phyloP scores from a whole-genome alignment of 2,888 invertebrate genomes.

The Andrena trimmerana region DNA sequence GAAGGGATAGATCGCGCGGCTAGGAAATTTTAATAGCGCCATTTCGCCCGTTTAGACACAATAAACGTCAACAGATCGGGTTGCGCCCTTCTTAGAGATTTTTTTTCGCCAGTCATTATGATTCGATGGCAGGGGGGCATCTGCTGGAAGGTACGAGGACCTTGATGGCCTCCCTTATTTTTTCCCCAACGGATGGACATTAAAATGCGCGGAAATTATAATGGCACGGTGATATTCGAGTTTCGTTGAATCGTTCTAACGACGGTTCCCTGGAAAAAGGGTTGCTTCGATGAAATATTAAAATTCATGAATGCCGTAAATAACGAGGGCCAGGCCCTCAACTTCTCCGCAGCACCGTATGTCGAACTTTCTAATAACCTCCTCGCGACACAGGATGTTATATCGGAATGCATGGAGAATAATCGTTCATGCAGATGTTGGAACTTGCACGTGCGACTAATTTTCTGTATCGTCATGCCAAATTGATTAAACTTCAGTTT shows the following conservation, averaged over 20 bases:
- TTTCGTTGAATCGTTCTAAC: slow-evolving; percentile 71
- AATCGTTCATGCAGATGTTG: slow-evolving; percentile 57
- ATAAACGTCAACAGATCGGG: slow-evolving; percentile 83
- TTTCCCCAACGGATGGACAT: slow-evolving; percentile 59
- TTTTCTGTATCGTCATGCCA: slow-evolving; percentile 17
- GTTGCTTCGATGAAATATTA: slow-evolving; percentile 75
- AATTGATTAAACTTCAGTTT: background rate
- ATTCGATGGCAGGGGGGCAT: slow-evolving; percentile 68
- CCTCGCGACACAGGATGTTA: background rate
- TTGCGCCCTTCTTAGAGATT: slow-evolving; percentile 76
- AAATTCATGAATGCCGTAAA: slow-evolving; percentile 77
- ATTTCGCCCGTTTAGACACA: slow-evolving; percentile 81
- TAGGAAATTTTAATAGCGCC: slow-evolving; percentile 80
- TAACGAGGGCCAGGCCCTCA: slow-evolving; percentile 21
- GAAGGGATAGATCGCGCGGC: slow-evolving; percentile 52
- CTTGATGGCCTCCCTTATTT: slow-evolving; percentile 44
- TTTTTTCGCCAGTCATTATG: slow-evolving; percentile 81
- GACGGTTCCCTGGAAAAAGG: slow-evolving; percentile 64
- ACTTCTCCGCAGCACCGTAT: slow-evolving; percentile 21
- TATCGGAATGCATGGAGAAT: slow-evolving; percentile 28
- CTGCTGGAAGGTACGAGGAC: slow-evolving; percentile 62
- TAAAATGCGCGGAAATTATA: slow-evolving; percentile 74
- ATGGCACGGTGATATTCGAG: slow-evolving; percentile 74
- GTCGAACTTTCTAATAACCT: slow-evolving; percentile 41
- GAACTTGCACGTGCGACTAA: background rate